A percentile compares a stretch with the other conserved stretches of the same genome.
Conservation (phyloP, 1,140 invertebrate species). For the Reticulitermes speratus region DNA sequence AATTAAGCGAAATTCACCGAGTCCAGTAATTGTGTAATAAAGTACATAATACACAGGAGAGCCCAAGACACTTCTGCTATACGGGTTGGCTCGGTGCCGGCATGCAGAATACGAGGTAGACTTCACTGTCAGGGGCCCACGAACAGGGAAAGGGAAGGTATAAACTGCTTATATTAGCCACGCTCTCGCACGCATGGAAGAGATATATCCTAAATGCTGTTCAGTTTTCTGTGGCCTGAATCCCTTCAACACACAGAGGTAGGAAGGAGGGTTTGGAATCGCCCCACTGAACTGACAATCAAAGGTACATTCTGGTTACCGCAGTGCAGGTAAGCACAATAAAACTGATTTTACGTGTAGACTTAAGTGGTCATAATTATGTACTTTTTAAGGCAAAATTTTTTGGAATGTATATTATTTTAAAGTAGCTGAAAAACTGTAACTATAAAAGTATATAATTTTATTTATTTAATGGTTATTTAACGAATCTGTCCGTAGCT, state of each 20-base stretch:
- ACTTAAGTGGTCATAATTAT: too few species aligned
- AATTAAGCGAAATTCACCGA: neutral
- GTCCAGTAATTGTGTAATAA: constrained; percentile 5
- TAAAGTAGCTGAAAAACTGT: too few species aligned
- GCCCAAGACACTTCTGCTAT: neutral
- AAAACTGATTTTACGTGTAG: too few species aligned
- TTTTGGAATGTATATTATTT: too few species aligned
- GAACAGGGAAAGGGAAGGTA: neutral
- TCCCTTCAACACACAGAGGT: neutral
- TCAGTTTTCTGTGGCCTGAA: neutral
- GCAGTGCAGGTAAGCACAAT: neutral
- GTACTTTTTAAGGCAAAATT: too few species aligned
- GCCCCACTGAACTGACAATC: neutral
- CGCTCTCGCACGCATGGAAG: neutral
- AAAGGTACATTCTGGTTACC: neutral
- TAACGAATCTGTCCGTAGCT: too few species aligned
- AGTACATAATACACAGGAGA: neutral
- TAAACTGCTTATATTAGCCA: constrained; percentile 8
- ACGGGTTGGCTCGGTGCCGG: too few species aligned
- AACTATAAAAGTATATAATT: too few species aligned
- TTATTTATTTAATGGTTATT: too few species aligned
- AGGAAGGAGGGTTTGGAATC: neutral
- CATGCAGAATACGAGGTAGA: neutral
- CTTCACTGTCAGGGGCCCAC: neutral
- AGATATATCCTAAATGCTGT: neutral